Conservation (phyloP, 2,113 vertebrate species). For the Catagonus wagneri region DNA sequence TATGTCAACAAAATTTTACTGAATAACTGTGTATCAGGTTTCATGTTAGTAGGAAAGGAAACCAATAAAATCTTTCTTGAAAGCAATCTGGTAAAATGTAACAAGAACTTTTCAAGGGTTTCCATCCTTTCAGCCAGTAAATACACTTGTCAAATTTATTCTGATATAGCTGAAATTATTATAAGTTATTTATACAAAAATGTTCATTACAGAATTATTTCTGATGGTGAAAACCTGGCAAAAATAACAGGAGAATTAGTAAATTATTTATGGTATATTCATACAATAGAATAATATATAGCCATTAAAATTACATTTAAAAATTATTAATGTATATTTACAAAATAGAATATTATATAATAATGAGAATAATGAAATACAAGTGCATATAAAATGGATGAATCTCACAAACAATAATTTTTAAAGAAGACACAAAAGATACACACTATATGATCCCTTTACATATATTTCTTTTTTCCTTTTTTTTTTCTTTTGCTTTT, state of each 20-base stretch:
- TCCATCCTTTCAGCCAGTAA: background rate
- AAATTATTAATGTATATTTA: background rate
- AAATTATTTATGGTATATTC: background rate
- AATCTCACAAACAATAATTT: background rate
- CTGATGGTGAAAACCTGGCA: background rate
- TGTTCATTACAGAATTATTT: background rate
- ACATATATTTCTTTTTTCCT: background rate
- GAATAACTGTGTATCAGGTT: background rate
- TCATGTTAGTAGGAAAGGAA: background rate
- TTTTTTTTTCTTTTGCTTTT: too few relatives aligned
- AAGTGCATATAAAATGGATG: background rate
- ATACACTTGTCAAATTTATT: conserved; percentile 1
- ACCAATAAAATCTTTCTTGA: background rate
- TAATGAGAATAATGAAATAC: background rate
- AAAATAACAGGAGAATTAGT: background rate
- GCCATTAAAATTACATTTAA: background rate
- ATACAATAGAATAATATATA: background rate
- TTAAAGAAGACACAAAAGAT: conserved; percentile 1
- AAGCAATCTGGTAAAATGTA: background rate
- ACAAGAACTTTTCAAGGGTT: conserved; percentile 22
- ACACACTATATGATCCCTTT: background rate
- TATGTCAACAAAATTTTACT: background rate
- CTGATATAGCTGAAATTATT: background rate
- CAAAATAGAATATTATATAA: background rate
- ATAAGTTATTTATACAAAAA: conserved; percentile 15